phyloP scores from a whole-genome alignment of 2,113 vertebrate genomes.

The Lepidothrix coronata region DNA sequence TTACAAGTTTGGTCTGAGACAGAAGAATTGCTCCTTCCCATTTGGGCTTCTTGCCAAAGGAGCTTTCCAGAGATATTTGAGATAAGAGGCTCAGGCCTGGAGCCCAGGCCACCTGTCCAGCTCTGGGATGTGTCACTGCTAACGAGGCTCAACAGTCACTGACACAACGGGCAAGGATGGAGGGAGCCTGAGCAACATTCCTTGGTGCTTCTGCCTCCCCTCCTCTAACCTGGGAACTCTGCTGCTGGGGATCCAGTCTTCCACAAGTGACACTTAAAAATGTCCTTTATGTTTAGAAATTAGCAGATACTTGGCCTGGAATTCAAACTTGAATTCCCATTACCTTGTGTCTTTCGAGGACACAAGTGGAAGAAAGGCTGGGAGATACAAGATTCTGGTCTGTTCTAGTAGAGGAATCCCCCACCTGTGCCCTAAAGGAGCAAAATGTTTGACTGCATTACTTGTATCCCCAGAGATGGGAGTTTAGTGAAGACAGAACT shows the following conservation, averaged over 20 bases:
- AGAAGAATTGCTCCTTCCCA: slow-evolving; percentile 3
- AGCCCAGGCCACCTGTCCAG: slow-evolving; percentile 3
- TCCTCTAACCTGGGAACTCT: background rate
- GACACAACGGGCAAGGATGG: background rate
- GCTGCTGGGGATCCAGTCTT: background rate
- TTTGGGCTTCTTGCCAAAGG: slow-evolving; percentile 5
- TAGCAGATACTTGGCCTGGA: background rate
- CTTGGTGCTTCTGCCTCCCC: background rate
- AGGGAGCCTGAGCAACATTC: background rate
- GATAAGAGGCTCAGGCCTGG: slow-evolving; percentile 29
- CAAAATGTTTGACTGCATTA: background rate
- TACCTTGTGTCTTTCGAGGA: background rate
- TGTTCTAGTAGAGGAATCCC: background rate
- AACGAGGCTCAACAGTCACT: background rate
- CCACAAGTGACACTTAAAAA: background rate
- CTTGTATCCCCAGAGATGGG: background rate
- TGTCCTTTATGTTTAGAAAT: background rate
- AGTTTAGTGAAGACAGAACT: background rate
- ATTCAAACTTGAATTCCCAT: background rate
- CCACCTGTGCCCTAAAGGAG: background rate
- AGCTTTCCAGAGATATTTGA: slow-evolving; percentile 23
- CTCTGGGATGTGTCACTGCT: background rate
- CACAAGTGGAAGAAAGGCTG: background rate
- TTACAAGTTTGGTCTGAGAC: background rate
- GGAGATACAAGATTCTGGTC: background rate